phyloP scores from a whole-genome alignment of 1,140 invertebrate species.

The Trichonephila inaurata region DNA sequence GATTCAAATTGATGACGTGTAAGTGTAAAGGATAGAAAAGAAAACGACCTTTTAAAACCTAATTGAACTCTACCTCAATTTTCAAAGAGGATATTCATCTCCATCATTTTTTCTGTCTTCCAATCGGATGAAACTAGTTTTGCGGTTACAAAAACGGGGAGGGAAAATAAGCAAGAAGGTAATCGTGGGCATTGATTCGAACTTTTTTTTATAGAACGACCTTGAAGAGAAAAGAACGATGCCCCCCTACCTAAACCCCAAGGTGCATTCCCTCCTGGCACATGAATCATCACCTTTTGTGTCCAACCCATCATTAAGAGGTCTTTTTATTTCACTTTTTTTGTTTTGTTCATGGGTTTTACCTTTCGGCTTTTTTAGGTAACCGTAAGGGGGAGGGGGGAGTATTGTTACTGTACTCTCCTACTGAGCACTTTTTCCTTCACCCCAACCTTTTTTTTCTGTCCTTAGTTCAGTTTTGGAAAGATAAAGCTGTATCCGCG shows the following conservation, averaged over 20 bases:
- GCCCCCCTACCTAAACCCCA: background rate
- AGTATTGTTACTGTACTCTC: background rate
- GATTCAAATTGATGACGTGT: background rate
- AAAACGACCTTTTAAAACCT: background rate
- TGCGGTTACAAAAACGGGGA: slow-evolving; percentile 2
- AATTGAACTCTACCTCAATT: background rate
- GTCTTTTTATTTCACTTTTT: background rate
- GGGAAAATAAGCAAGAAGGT: background rate
- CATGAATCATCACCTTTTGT: slow-evolving; percentile 47
- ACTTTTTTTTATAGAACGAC: background rate
- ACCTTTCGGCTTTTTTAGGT: background rate
- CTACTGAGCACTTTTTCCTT: background rate
- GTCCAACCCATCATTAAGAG: slow-evolving; percentile 31
- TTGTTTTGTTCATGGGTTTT: background rate
- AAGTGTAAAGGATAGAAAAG: background rate
- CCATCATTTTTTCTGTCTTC: background rate
- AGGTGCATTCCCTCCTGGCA: background rate
- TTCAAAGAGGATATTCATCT: background rate
- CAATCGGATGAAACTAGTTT: slow-evolving; percentile 1
- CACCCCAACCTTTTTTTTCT: too few species aligned
- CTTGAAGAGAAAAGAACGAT: slow-evolving; percentile 34
- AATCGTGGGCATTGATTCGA: background rate
- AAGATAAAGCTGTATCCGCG: too few species aligned
- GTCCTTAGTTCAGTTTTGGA: too few species aligned
- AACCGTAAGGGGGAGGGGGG: too few species aligned